phyloP scores from a whole-genome alignment of 2,888 invertebrate species.

The Tyria jacobaeae region DNA sequence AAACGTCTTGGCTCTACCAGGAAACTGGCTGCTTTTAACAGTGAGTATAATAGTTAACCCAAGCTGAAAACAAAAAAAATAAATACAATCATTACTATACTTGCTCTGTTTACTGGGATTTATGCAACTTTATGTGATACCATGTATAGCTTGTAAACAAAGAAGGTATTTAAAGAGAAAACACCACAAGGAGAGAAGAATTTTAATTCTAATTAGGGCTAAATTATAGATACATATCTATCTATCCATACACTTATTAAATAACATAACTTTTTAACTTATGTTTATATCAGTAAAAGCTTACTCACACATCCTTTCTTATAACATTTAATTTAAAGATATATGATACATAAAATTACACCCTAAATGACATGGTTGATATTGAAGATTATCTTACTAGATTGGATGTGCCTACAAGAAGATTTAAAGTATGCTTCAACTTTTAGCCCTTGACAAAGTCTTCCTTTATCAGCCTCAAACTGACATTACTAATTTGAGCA shows the following conservation, averaged over 20 bases:
- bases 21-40: slow-evolving; percentile 92
- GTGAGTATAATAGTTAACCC: slow-evolving; percentile 83
- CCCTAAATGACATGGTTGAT: too few species aligned
- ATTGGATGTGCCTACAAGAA: background rate
- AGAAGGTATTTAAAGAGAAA: background rate
- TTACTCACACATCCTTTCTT: background rate
- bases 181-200: background rate
- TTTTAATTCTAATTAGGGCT: background rate
- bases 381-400: too few species aligned
- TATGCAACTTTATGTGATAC: background rate
- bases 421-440: too few species aligned
- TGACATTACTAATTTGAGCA: background rate
- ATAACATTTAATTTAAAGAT: background rate
- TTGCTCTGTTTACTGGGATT: background rate
- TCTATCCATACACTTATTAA: too few species aligned
- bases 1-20: slow-evolving; percentile 93
- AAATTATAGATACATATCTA: background rate
- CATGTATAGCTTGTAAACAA: background rate
- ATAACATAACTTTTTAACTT: background rate
- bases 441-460: too few species aligned
- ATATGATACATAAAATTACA: too few species aligned
- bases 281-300: background rate
- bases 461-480: too few species aligned
- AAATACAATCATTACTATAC: background rate
- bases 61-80: background rate